These are phyloP conservation scores for Lasius fuliginosus DNA, from an alignment of 2,888 invertebrate genomes.

Conservation along the genomic window DNA sequence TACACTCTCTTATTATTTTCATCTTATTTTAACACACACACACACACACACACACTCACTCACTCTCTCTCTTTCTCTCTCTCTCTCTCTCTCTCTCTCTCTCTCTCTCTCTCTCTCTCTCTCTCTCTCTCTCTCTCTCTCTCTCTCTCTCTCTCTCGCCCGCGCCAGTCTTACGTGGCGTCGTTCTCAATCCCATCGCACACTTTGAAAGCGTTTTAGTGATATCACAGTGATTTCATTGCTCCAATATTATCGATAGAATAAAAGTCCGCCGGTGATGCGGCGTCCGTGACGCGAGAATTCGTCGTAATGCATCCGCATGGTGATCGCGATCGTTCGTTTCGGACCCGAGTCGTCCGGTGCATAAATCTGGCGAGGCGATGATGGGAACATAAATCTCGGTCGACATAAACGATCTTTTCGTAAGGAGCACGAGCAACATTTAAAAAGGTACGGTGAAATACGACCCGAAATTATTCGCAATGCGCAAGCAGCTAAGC, in stretches of 20 bases:
- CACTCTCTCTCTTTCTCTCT: conserved; percentile 46
- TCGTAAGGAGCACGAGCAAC: conserved; percentile 40
- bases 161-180: conserved; percentile 55
- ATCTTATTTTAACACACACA: conserved; percentile 11
- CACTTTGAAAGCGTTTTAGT: conserved; percentile 85
- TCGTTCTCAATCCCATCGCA: conserved; percentile 80
- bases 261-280: conserved; percentile 70
- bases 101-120: conserved; percentile 51
- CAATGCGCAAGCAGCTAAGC: conserved; percentile 1
- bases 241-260: conserved; percentile 86
- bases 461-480: conserved; percentile 36
- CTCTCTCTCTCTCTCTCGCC: conserved; percentile 46
- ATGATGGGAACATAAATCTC: conserved; percentile 50
- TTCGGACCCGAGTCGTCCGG: conserved; percentile 42
- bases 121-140: conserved; percentile 45
- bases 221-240: conserved; percentile 86
- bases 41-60: conserved; percentile 3
- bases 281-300: conserved; percentile 59
- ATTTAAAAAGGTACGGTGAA: conserved; percentile 42
- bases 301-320: conserved; percentile 56
- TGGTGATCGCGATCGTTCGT: conserved; percentile 25
- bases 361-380: conserved; percentile 42
- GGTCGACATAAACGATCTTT: conserved; percentile 44
- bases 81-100: conserved; percentile 24
- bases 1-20: conserved; percentile 46